Evolutionary conservation across 2,797 vertebrate genomes (phyloP), one percentile per base, ranked within the genome.

Genomic region (Odontamblyopus rebecca): DNA sequence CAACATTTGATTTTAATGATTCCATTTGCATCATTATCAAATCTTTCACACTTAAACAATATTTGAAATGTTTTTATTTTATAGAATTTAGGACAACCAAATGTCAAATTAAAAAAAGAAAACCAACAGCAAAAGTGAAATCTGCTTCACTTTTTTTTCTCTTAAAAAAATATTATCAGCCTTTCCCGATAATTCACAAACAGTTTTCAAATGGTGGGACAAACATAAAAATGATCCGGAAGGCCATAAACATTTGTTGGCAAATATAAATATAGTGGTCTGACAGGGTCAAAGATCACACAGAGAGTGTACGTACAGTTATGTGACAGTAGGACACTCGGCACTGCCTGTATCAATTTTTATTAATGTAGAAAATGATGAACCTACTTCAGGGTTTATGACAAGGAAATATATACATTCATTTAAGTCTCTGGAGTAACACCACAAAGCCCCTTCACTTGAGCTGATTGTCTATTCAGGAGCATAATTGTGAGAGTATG

Each of bases 221-320:
- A 77, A 93, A 94, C 89, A 90, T 85, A 92, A 91, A 86, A 89
- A 71, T 82, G 85, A 81, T 83, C 84, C 88, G 91, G 90, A 93
- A 94, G 92, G 93, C 91, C 92, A 88, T 92, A 76, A 85, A 86
- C 89, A 90, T 92, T 91, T 93, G 89, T 90, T 93, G 94, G 92
- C 93, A 92, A 91, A 93, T 95, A 95, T 94, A 95, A 95, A 95
- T 94, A 94, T 94, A 94, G 93, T 95, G 94, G 94, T 94, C 91
- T 93, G 93, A 94, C 87, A 89, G 90, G 92, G 90, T 94, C 92
- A 93, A 74, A 89, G 89, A 73, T 91, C 79, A 86, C 89, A 90
- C 87, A 92, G 91, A 94, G 90, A 92, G 89, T 86, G 82, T 90
- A 92, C 86, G 83, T 88, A 90, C 79, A 87, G 85, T 84, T 79